Evolutionary conservation across 2,113 vertebrate species (phyloP), one percentile per base, ranked within the genome.

Genomic region (Engraulis encrasicolus): DNA sequence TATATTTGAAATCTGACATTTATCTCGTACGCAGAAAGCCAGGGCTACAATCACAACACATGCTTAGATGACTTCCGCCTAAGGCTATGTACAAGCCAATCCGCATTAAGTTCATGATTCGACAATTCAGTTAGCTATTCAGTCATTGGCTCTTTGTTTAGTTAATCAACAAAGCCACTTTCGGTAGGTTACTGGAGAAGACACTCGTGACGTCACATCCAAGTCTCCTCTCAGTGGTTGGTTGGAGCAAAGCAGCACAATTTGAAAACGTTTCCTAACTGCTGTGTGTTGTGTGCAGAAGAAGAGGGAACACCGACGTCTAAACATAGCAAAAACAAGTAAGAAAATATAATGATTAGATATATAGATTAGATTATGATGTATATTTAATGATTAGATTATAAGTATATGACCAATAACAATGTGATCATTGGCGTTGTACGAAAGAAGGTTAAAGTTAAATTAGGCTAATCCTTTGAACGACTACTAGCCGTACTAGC

Each of bases 241-340:
- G 48, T 0, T 20, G 2, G 80, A 83, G 49, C 86, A 85, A 18
- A 1, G 82, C 88, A 83, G 40, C n/a, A 34, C 87, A 1, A 88
- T 95, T 95, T 94, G 91, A 95, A 95, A 94, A 90, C 27, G 49
- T 85, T 84, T 49, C 49, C 20, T n/a, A 38, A 36, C n/a, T 17
- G 50, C 11, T 11, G 45, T 37, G 2, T 34, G 34, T 6, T 11
- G 7, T 74, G 18, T n/a, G 80, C 66, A 20, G 40, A 80, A 31
- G 18, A 48, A 50, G 20, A 48, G n/a, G 77, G 54, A 52, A 37
- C 80, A 66, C 17, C 12, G 31, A 27, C 5, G 6, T n/a, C 45
- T 27, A 11, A 74, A 48, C 14, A 11, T 1, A n/a, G n/a, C n/a
- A n/a, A 11, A 17, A 14, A 61, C 49, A 84, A n/a, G 31, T n/a